Evolutionary conservation across 2,113 vertebrate species (phyloP).

Genomic region (Capreolus pygargus): DNA sequence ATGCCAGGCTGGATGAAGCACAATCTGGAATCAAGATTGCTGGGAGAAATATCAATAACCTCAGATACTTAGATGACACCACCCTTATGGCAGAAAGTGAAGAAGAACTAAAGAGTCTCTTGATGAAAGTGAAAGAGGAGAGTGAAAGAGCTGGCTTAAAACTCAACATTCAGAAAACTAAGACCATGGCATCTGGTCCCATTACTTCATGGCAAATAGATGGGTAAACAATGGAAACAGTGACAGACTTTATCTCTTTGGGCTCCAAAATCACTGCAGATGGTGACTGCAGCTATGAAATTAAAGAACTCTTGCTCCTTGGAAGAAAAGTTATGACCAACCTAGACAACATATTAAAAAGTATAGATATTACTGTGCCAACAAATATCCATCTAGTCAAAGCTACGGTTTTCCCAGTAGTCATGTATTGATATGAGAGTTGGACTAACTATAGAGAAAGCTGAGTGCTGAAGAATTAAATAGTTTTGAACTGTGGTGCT

Average conservation of each 20-base stretch:
- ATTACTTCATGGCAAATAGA: not conserved
- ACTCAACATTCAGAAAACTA: not conserved
- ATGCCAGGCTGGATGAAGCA: not conserved
- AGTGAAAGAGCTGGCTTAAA: not conserved
- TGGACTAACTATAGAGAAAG: not conserved
- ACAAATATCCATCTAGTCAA: not conserved
- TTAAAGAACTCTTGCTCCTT: not conserved
- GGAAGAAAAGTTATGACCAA: not conserved
- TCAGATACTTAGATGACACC: not conserved
- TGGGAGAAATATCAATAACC: not conserved
- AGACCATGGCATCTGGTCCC: not conserved
- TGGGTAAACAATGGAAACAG: not conserved
- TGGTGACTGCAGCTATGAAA: not conserved
- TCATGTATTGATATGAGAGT: not conserved
- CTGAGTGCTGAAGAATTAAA: accelerated
- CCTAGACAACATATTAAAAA: not conserved
- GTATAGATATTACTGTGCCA: not conserved
- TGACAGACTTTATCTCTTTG: not conserved
- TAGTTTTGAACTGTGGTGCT: not conserved
- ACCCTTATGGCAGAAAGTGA: not conserved
- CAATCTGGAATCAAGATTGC: not conserved
- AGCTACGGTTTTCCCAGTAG: not conserved
- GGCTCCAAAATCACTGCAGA: not conserved
- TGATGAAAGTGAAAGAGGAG: not conserved
- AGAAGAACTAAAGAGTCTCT: not conserved